Evolutionary conservation across 2,113 vertebrate genomes (phyloP).

Genomic region (Tragulus kanchil): DNA sequence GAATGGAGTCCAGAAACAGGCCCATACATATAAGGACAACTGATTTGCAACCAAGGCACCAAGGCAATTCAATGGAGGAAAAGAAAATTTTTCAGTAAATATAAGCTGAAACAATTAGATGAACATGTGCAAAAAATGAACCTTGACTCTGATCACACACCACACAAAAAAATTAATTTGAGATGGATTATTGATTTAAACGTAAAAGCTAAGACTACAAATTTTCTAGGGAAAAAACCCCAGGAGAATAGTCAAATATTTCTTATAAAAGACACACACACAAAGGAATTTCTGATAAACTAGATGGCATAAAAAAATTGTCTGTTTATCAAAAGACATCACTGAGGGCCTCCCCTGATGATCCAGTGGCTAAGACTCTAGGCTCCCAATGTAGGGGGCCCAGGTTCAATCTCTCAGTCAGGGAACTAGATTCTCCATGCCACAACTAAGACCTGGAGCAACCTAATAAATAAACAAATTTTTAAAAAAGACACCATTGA

Average conservation of each 20-base stretch:
- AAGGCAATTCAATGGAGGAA: not conserved
- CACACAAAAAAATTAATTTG: conserved; percentile 13
- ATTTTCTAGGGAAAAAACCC: not conserved
- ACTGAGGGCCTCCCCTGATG: not conserved
- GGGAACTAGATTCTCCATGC: not conserved
- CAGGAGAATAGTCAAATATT: not conserved
- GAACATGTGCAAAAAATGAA: not conserved
- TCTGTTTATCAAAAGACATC: not conserved
- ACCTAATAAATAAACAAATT: not conserved
- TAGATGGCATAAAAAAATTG: not conserved
- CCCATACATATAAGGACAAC: not conserved
- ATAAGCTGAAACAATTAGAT: not conserved
- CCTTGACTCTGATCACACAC: not conserved
- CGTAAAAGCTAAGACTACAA: not conserved
- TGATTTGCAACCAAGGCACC: conserved; percentile 14
- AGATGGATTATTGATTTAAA: not conserved
- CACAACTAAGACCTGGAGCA: not conserved
- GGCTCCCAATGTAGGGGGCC: not conserved
- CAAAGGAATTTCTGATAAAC: conserved; percentile 1
- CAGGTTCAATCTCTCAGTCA: not conserved
- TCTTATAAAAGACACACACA: not conserved
- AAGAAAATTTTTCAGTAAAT: not conserved
- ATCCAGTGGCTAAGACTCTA: not conserved
- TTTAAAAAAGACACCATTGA: not conserved
- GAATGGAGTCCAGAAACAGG: not conserved